Conservation (phyloP, 2,797 vertebrate species). For the Enteromius anoplus region DNA sequence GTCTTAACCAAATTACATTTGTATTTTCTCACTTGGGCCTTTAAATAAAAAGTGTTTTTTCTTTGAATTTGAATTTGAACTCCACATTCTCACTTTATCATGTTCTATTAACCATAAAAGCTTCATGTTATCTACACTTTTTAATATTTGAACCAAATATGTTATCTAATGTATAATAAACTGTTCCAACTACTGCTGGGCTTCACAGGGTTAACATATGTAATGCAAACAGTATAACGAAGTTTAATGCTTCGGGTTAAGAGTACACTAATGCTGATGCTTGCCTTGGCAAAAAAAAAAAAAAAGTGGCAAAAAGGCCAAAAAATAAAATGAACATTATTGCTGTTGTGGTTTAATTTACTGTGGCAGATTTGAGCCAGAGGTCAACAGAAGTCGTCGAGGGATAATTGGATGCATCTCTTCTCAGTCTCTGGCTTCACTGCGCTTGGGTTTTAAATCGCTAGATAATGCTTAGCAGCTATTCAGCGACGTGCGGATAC, state of each 20-base stretch:
- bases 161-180: background rate
- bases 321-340: background rate
- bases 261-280: background rate
- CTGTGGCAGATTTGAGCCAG: constrained; percentile 23
- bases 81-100: background rate
- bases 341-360: constrained; percentile 39
- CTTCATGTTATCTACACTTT: background rate
- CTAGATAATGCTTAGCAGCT: constrained; percentile 27
- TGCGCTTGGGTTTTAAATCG: constrained; percentile 38
- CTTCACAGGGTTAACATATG: background rate
- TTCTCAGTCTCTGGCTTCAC: background rate
- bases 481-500: constrained; percentile 15
- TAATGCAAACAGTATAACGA: background rate
- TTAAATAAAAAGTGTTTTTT: background rate
- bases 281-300: constrained; percentile 25
- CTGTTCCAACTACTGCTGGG: background rate
- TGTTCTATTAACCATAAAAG: background rate
- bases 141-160: background rate
- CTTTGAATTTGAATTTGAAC: background rate
- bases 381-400: constrained; percentile 18
- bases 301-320: background rate
- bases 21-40: background rate
- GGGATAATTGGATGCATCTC: constrained; percentile 44
- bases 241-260: background rate
- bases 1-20: background rate